Conservation (phyloP, 2,113 vertebrate species). For the Campylorhamphus procurvoides region DNA sequence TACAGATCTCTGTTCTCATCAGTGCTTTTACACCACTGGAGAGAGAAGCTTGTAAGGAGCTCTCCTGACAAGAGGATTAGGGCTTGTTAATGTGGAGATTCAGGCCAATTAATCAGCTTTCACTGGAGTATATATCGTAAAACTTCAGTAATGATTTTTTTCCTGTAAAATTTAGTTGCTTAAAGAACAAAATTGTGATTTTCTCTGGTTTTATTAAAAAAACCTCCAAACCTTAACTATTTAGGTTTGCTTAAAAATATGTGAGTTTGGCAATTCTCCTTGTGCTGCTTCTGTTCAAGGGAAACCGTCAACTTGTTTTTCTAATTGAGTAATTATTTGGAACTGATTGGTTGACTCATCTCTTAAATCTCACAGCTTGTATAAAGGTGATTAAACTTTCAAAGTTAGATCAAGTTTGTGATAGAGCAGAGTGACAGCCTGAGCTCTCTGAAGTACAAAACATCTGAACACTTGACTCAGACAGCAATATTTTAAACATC, state of each 20-base stretch:
- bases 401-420: conserved; percentile 14
- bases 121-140: conserved; percentile 14
- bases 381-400: conserved; percentile 59
- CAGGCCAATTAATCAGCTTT: conserved; percentile 55
- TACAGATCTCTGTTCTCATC: conserved; percentile 26
- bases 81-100: conserved; percentile 39
- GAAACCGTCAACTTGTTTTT: conserved; percentile 24
- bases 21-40: not conserved
- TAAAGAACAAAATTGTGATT: rapidly evolving
- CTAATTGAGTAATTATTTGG: conserved; percentile 60
- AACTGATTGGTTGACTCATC: conserved; percentile 44
- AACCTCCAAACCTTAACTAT: not conserved
- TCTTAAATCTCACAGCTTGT: conserved; percentile 43
- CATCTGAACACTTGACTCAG: not conserved
- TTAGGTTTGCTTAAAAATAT: not conserved
- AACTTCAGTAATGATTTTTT: not conserved
- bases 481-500: not conserved
- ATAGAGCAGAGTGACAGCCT: not conserved
- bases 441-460: not conserved
- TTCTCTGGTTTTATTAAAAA: not conserved
- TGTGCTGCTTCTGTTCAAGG: not conserved
- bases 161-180: not conserved
- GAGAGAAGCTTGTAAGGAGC: conserved; percentile 26
- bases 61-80: conserved; percentile 58
- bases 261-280: not conserved